These are phyloP conservation scores for Sphecodes monilicornis DNA, from an alignment of 2,888 invertebrate species.

Conservation along the genomic window DNA sequence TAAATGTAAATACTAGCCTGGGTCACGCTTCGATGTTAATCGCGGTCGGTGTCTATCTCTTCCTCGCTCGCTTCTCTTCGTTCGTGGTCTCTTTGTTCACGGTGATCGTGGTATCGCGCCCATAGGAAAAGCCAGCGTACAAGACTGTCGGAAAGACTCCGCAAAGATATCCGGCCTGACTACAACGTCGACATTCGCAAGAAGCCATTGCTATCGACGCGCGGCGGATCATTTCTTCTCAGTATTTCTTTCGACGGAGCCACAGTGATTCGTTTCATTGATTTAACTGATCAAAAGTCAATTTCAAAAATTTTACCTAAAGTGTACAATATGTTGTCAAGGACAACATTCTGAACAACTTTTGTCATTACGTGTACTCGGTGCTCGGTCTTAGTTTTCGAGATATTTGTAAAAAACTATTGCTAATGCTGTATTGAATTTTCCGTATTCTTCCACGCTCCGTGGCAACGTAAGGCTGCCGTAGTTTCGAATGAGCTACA, in stretches of 20 bases:
- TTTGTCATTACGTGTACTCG: too few species aligned
- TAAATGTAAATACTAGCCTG: conserved; percentile 57
- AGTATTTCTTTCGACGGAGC: conserved; percentile 34
- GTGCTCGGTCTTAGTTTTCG: too few species aligned
- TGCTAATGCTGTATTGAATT: too few species aligned
- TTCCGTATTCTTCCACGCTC: too few species aligned
- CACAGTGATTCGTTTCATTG: too few species aligned
- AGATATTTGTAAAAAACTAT: too few species aligned
- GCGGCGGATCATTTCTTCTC: conserved; percentile 19
- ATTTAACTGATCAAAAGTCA: too few species aligned
- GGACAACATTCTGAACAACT: too few species aligned
- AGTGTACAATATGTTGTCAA: too few species aligned
- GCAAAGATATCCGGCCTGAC: not conserved
- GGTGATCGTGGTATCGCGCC: not conserved
- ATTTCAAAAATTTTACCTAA: too few species aligned
- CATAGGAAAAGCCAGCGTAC: not conserved
- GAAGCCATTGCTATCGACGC: conserved; percentile 18
- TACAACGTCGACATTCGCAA: not conserved
- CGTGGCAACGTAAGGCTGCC: too few species aligned
- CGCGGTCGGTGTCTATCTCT: conserved; percentile 14
- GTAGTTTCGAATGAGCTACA: too few species aligned
- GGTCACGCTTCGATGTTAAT: conserved; percentile 41
- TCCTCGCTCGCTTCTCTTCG: not conserved
- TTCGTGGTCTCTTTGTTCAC: not conserved
- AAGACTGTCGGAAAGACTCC: not conserved